Evolutionary conservation across 2,797 vertebrate species (phyloP).

Genomic region (Myotis daubentonii): DNA sequence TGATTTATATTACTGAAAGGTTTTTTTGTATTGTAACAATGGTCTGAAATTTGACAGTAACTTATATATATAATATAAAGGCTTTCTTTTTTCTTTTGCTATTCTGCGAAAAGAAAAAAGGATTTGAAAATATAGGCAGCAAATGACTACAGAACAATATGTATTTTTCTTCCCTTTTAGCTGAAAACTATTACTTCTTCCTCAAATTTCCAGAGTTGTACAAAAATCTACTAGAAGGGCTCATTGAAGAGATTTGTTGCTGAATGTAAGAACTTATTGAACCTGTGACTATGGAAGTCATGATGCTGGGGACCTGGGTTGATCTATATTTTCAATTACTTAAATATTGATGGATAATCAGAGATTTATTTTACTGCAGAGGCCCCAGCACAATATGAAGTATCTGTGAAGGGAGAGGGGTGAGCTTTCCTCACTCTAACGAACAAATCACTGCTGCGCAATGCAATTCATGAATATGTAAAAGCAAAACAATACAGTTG

Average conservation of each 20-base stretch:
- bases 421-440: background rate
- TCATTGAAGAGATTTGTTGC: background rate
- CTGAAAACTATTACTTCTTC: background rate
- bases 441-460: background rate
- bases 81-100: background rate
- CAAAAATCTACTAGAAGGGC: background rate
- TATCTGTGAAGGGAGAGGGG: background rate
- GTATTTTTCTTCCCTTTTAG: background rate
- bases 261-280: background rate
- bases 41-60: background rate
- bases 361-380: background rate
- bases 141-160: background rate
- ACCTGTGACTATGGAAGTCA: background rate
- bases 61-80: background rate
- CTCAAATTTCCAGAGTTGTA: background rate
- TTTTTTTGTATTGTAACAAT: background rate
- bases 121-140: background rate
- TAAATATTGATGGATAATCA: background rate
- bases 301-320: background rate
- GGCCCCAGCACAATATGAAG: background rate
- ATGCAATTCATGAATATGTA: background rate
- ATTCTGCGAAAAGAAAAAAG: background rate
- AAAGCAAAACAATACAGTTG: background rate
- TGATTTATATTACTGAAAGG: background rate
- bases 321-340: background rate